Conservation (phyloP, 2,113 vertebrate species). For the Phalacrocorax carbo region DNA sequence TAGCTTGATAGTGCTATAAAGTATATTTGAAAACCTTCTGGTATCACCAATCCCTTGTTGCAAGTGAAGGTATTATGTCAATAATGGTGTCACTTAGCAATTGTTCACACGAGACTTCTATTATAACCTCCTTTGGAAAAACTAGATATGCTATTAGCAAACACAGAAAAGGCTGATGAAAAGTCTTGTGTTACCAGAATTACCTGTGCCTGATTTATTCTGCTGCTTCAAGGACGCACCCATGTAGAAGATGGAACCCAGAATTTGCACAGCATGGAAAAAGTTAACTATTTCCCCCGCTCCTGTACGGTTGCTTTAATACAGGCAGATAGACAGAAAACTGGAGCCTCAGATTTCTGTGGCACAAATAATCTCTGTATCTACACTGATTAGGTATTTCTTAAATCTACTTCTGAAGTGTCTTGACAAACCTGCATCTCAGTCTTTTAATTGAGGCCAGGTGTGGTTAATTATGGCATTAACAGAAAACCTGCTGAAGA, state of each 20-base stretch:
- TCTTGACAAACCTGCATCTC: background rate
- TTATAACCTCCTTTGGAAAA: constrained; percentile 14
- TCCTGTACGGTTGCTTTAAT: background rate
- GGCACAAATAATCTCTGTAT: background rate
- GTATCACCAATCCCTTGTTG: background rate
- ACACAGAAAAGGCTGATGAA: constrained; percentile 39
- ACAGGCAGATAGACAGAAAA: background rate
- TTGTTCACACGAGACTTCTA: constrained; percentile 38
- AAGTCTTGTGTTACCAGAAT: constrained; percentile 42
- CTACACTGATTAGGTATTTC: background rate
- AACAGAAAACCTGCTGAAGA: background rate
- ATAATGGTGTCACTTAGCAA: constrained; percentile 29
- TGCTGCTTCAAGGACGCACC: background rate
- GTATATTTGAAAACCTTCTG: constrained; percentile 13
- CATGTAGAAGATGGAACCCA: background rate
- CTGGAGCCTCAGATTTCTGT: background rate
- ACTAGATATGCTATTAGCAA: constrained; percentile 43
- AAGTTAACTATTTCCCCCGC: background rate
- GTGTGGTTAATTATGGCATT: background rate
- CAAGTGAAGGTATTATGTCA: constrained; percentile 31
- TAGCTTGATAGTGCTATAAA: background rate
- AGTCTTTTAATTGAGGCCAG: background rate
- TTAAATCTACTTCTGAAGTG: background rate
- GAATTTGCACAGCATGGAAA: background rate
- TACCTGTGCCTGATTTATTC: constrained; percentile 10